A percentile compares a stretch with the other conserved stretches of the same genome.
Conservation (phyloP, 2,113 vertebrate species). For the Strigops habroptila region DNA sequence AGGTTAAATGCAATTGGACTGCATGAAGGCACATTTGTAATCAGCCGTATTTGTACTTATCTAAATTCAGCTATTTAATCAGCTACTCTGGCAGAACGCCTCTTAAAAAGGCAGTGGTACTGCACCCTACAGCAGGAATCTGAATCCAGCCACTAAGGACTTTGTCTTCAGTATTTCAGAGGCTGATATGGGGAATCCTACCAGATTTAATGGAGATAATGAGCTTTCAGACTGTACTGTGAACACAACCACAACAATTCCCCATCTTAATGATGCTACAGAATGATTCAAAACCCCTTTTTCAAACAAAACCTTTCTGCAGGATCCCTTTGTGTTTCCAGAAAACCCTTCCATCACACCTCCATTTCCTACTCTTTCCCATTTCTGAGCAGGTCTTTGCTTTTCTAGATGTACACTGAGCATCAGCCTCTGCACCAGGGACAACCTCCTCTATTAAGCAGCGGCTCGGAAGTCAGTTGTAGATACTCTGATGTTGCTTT, state of each 20-base stretch:
- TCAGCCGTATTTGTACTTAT: background rate
- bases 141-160: background rate
- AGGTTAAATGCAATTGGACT: background rate
- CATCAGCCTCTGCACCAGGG: background rate
- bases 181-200: background rate
- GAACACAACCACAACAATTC: background rate
- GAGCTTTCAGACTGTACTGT: background rate
- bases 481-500: rapidly evolving
- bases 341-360: background rate
- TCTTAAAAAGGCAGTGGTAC: background rate
- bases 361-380: background rate
- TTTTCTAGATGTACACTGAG: background rate
- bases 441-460: background rate
- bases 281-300: background rate
- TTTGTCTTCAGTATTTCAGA: background rate
- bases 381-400: background rate
- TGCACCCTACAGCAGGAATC: background rate
- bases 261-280: background rate
- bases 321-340: background rate
- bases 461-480: background rate
- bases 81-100: background rate
- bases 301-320: background rate
- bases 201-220: background rate
- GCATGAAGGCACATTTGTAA: background rate
- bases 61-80: background rate